Evolutionary conservation across 2,888 invertebrate genomes (phyloP), one percentile per base, ranked within the genome.

Genomic region (Globia sparganii): DNA sequence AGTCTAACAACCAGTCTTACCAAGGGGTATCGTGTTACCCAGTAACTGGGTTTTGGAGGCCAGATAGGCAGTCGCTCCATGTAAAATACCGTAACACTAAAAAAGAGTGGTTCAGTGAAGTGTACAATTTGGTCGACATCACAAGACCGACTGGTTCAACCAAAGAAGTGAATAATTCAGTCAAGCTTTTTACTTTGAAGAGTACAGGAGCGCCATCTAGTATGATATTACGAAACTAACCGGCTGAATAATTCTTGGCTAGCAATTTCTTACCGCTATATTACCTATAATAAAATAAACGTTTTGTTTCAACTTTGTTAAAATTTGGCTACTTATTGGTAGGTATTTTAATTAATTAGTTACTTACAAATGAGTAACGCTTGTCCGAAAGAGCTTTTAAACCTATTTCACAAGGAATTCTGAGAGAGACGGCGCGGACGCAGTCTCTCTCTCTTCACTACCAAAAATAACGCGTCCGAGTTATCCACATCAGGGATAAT

Each of bases 401-500:
- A n/a, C 9, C n/a, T 4, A 25, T 15, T 15, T 31, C 5, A 0
- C 18, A 34, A 1, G 9, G 31, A 21, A 31, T 58, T 62, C 37
- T 53, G 40, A 74, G 59, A 80, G 69, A 37, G 67, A 62, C 69
- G 1, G 75, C 69, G 80, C 69, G 56, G 1, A 81, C 69, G 75
- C 69, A 80, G 75, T 75, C 75, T 59, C 69, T 66, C n/a, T n/a
- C n/a, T n/a, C n/a, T n/a, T n/a, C 68, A 69, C 64, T 74, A 68
- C 15, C 74, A 80, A 69, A 69, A 80, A 64, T 58, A 2, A 68
- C 43, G n/a, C 69, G 65, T 66, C 68, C 75, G 68, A 80, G 65
- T 59, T 80, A 79, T 68, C 58, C 73, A 68, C 78, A 72, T 78
- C 72, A 73, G 64, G 53, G 81, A 80, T 69, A 78, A 56, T 66